Base-by-base conservation (phyloP, 2,113 vertebrate species). In the Lonchura striata region DNA sequence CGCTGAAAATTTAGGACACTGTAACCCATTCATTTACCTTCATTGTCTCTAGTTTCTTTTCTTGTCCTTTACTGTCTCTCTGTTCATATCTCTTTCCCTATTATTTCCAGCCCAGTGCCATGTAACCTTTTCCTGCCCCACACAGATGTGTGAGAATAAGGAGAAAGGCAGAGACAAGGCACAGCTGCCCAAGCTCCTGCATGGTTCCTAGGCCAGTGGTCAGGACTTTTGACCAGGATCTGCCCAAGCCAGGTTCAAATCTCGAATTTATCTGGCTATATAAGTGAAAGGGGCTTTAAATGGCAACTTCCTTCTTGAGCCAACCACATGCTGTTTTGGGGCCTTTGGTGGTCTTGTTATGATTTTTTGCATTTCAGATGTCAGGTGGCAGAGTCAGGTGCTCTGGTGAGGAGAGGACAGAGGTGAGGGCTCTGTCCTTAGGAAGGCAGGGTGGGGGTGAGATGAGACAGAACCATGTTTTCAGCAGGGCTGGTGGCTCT, bases 391-490 rank as follows among this genome's bases (percentile, higher is more conserved):
- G 33, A 41, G 53, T 5, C 27, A 3, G 11, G 10, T 54, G 49
- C 22, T 25, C n/a, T n/a, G 54, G 13, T 27, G n/a, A 41, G 63
- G n/a, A 37, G 54, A 17, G 50, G 24, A 15, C 6, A 21, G 25
- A 1, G 2, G 13, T 4, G 10, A 23, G 2, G n/a, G 19, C 10
- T 10, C 16, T 59, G 39, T 54, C 44, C 18, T 28, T 35, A 24
- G 27, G 30, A 22, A 31, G 63, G 25, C 6, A 53, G 50, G 16
- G 10, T 41, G 30, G 3, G 33, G 30, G 4, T 5, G 10, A 42
- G 7, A 11, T 0, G 2, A n/a, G 8, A 44, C 2, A 2, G 11
- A 56, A 3, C 15, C 18, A 41, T 3, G 9, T 4, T 30, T 84
- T 50, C 33, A 28, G 27, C 52, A 44, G 35, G 49, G 10, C 20